Percentiles rank a stretch among this genome's conserved stretches.
These are phyloP conservation scores for Armadillidium nasatum DNA, from an alignment of 1,140 invertebrate genomes.

Conservation along the genomic window DNA sequence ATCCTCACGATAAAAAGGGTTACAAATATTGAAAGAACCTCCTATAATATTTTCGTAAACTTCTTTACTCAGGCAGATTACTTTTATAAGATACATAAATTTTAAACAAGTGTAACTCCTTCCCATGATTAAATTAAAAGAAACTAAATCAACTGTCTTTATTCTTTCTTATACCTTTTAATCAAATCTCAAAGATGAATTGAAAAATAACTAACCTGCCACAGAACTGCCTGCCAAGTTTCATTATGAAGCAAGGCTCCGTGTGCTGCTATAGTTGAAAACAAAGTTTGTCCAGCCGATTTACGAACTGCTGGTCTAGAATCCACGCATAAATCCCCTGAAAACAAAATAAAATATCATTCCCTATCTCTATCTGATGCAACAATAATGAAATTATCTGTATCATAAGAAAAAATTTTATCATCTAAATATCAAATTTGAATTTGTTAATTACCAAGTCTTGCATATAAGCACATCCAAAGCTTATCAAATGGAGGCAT, in stretches of 20 bases:
- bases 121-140: neutral
- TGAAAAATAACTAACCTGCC: constrained; percentile 38
- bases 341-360: constrained; percentile 38
- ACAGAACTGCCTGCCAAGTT: constrained; percentile 63
- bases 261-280: constrained; percentile 95
- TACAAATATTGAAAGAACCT: too few species aligned
- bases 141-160: neutral
- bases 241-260: constrained; percentile 76
- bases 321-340: constrained; percentile 90
- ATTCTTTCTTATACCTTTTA: too few species aligned
- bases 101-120: neutral
- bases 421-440: too few species aligned
- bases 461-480: constrained; percentile 91
- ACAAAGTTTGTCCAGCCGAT: constrained; percentile 96
- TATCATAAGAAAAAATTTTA: too few species aligned
- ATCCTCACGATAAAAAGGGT: too few species aligned
- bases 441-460: constrained; percentile 59
- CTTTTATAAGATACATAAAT: neutral
- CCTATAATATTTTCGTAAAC: neutral
- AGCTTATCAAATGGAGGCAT: constrained; percentile 86
- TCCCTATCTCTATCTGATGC: too few species aligned
- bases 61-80: constrained; percentile 7
- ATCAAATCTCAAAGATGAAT: neutral
- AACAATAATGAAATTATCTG: too few species aligned
- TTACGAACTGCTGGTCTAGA: constrained; percentile 89